Evolutionary conservation across 1,140 invertebrate species (phyloP), one percentile per base, ranked within the genome.

Genomic region (Galleria mellonella): DNA sequence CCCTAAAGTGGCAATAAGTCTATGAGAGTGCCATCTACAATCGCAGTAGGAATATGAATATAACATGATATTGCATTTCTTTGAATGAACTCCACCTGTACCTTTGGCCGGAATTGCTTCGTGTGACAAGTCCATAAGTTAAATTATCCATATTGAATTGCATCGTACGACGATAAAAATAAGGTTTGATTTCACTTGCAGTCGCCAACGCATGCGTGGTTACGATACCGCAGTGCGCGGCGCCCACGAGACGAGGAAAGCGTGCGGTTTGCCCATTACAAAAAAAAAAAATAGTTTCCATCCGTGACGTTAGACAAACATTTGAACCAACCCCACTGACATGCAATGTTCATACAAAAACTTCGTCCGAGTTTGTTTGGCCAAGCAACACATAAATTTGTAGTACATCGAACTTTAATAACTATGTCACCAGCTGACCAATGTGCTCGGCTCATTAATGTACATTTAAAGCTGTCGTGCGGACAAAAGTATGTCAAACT

Each of bases 121-220:
- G 49, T 49, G 51, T 58, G 54, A 55, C 63, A 64, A 51, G 32
- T 53, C 35, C n/a, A 15, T 37, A 9, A 37, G 13, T 2, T 17
- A 47, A 42, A 43, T 44, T 14, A 51, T 29, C 14, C 12, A n/a
- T 35, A 42, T 10, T 35, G 27, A 13, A 28, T 35, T 35, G 13
- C 23, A 40, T 31, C 39, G 43, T 51, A 53, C 11, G 15, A 2
- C 7, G 0, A 42, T 9, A 4, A 8, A 2, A 0, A 36, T 43
- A 51, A 11, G 39, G 54, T 49, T 37, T 43, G 30, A 27, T 40
- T 54, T 46, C 23, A 32, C 29, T 48, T 55, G 47, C 40, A 35
- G 35, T 28, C 28, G 32, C 30, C 51, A 48, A 77, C 73, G 73
- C 73, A 77, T 77, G 73, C 73, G 73, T 77, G 41, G 41, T 43